Conservation (phyloP, 2,797 vertebrate species). For the Poecile montanus region DNA sequence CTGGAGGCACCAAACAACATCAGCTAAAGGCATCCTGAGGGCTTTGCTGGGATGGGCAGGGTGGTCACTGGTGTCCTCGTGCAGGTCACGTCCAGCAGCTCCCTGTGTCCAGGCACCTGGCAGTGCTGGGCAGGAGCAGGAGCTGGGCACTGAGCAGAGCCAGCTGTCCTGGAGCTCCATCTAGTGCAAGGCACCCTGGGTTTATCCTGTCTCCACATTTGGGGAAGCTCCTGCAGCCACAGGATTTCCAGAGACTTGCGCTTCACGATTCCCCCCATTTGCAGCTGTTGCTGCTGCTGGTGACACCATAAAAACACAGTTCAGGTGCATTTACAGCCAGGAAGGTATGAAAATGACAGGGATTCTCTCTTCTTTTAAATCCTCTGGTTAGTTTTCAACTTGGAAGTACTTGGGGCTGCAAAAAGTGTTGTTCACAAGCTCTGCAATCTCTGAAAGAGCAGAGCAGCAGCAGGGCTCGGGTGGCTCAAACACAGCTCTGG, state of each 20-base stretch:
- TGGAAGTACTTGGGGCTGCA: background rate
- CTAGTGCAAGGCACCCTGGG: background rate
- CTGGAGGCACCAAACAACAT: background rate
- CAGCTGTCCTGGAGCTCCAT: constrained; percentile 1
- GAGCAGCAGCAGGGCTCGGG: background rate
- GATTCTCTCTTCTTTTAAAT: background rate
- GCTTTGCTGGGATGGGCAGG: background rate
- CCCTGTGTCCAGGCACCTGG: background rate
- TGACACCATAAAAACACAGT: background rate
- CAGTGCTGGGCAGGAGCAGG: background rate
- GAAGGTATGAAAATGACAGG: background rate
- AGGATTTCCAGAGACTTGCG: background rate
- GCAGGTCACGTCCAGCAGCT: background rate
- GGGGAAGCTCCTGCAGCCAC: background rate
- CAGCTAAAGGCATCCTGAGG: background rate
- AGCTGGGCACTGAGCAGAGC: background rate
- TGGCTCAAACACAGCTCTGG: background rate
- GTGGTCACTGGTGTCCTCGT: background rate
- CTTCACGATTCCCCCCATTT: background rate
- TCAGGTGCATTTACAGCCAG: background rate
- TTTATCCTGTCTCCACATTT: rapidly evolving
- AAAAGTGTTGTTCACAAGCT: background rate
- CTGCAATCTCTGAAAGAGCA: background rate
- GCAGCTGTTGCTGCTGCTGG: background rate
- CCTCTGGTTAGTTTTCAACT: background rate